Evolutionary conservation across 2,797 vertebrate species (phyloP), one percentile per base, ranked within the genome.

Genomic region (Gymnothorax reevesii): DNA sequence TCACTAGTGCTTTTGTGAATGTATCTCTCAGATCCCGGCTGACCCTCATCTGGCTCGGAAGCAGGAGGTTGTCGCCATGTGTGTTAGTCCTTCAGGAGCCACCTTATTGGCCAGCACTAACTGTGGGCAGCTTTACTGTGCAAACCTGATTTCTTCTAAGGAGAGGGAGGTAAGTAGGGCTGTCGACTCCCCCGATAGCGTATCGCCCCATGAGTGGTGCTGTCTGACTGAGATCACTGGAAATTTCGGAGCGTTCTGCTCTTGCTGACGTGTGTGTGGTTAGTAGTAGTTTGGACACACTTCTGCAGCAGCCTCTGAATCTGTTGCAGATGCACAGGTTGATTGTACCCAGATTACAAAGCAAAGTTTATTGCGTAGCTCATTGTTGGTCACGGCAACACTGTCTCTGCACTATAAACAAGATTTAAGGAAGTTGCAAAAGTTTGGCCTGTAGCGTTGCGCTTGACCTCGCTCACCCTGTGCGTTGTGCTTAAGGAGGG

Each of bases 11-110:
- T 54, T 77, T 55, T 54, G 20, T 80, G 52, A n/a, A 27, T 55
- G 10, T 80, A 55, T 80, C 55, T 80, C 85, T 13, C 94, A 99
- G 98, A 97, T 99, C 90, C 97, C 97, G 27, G 57, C 91, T 73
- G 97, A 98, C 88, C 91, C 59, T 0, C 92, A 90, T 91, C 92
- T 90, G 1, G 95, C 94, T 0, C 89, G 94, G 86, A 90, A 89
- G 49, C 97, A 98, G 94, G 94, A 97, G 54, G 92, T 99, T 83
- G 87, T 92, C 77, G 95, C 94, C 15, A 94, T 99, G 91, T 97
- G 97, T 91, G 94, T 99, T 88, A 99, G 97, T 90, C 98, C 98
- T 10, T 96, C 97, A 1, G 97, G 98, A 92, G 96, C 98, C 89
- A 96, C 86, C 0, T 92, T 99, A 86, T 92, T 97, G 0, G 73